Base-by-base conservation (phyloP, 2,888 invertebrate species). In the Drosophila falleni region DNA sequence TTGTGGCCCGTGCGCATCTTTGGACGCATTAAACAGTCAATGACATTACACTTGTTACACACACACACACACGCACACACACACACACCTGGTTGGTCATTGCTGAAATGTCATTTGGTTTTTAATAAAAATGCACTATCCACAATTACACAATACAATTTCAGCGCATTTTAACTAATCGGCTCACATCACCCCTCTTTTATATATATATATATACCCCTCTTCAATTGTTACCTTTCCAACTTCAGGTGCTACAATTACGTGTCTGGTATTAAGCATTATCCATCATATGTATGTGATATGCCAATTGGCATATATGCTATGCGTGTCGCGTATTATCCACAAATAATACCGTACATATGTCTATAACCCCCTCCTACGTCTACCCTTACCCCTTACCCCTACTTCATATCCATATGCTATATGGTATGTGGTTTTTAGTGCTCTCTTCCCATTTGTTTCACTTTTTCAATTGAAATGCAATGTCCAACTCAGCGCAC, bases 11-110 rank as follows among this genome's bases (percentile, higher is more conserved):
- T 42, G 66, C 66, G 53, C 58, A 58, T 50, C 67, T 67, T 42
- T 64, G 68, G 70, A 68, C 61, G 75, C 87, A 83, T 88, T 88
- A 88, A 78, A 53, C 83, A 88, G 88, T 89, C 88, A 89, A 81
- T 87, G 89, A 87, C 88, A 81, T 59, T 67, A 85, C 87, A 80
- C 37, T 39, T 41, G 54, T 42, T 35, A 42, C 66, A 60, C 55
- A 37, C 53, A 53, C 16, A 53, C 26, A 11, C 26, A 19, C 35
- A 31, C 37, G 47, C 5, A 37, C 31, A 47, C 4, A 46, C 16
- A 29, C 35, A 33, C 19, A 44, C 26, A 35, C 44, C 15, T 16
- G 4, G 9, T 31, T 56, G 61, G 46, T 58, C 53, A 54, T 13
- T 5, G n/a, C 51, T 55, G 35, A 56, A 56, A 39, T 35, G 5